Evolutionary conservation across 2,113 vertebrate species (phyloP), one percentile per base, ranked within the genome.

Genomic region (Pterocles orientalis): DNA sequence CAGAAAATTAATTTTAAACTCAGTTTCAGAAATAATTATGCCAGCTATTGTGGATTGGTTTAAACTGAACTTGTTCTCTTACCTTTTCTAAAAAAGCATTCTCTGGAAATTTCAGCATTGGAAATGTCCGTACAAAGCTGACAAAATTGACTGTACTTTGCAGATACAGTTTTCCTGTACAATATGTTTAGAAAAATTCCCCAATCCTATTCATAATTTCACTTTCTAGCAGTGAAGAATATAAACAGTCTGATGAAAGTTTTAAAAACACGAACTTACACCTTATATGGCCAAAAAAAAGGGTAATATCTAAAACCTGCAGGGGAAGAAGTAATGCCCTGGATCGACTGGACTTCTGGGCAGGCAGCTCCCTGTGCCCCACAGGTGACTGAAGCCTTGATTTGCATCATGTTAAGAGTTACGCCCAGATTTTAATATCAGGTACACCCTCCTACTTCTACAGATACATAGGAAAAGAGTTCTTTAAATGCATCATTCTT

Each of bases 251-350:
- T 79, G 81, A 75, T 18, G 45, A 85, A 86, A 12, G 18, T 54
- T 90, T 92, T 70, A 77, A 95, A 96, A 94, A 48, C 12, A 72
- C 10, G 3, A 84, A 79, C 34, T 82, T 73, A 31, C 61, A 47
- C 17, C 24, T 89, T 45, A 21, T 57, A 72, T 24, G 48, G 53
- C 39, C 18, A 82, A 76, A 79, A 82, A 41, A 68, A 58, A 2
- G 9, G 18, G 25, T 53, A 60, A 76, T 61, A 58, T n/a, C n/a
- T 82, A 48, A 94, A 91, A 80, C 28, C 65, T 75, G 24, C 23
- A 47, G 53, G 18, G 28, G 78, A 78, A 87, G 34, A 86, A 69
- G 36, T 3, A 53, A 82, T 18, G 41, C 36, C 75, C 56, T 57
- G 36, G 80, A 48, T 23, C 1, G 1, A 31, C 15, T 0, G 0